Conservation (phyloP, 2,113 vertebrate genomes). For the Lycaon pictus region DNA sequence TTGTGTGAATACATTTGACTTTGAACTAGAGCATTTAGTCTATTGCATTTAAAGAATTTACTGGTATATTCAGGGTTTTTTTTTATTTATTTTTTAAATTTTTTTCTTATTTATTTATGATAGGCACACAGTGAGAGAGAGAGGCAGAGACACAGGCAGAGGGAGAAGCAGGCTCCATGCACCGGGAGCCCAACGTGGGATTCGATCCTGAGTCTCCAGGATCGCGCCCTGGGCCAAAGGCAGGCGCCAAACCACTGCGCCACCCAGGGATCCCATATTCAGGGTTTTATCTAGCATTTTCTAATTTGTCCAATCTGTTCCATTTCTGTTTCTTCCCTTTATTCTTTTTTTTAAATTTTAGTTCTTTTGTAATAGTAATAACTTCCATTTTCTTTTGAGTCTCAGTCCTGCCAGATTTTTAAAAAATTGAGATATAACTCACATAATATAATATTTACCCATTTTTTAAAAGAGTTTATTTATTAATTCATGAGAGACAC, state of each 20-base stretch:
- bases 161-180: too few species aligned
- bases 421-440: background rate
- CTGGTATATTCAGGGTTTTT: background rate
- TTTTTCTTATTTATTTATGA: too few species aligned
- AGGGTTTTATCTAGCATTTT: slow-evolving; percentile 21
- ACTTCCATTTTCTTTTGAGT: background rate
- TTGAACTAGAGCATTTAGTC: slow-evolving; percentile 27
- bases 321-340: background rate
- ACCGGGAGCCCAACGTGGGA: too few species aligned
- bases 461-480: background rate
- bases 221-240: too few species aligned
- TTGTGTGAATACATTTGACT: slow-evolving; percentile 13
- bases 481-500: too few species aligned
- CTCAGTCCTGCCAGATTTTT: background rate
- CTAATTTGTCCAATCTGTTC: background rate
- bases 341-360: background rate
- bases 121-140: too few species aligned
- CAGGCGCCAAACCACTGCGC: too few species aligned
- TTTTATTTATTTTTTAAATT: too few species aligned
- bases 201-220: too few species aligned
- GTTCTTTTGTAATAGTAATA: background rate
- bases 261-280: too few species aligned
- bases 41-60: slow-evolving; percentile 37
- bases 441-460: background rate
- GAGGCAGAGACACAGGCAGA: too few species aligned